Evolutionary conservation across 2,888 invertebrate species (phyloP), one percentile per base, ranked within the genome.

Genomic region (Exocentrus adspersus): DNA sequence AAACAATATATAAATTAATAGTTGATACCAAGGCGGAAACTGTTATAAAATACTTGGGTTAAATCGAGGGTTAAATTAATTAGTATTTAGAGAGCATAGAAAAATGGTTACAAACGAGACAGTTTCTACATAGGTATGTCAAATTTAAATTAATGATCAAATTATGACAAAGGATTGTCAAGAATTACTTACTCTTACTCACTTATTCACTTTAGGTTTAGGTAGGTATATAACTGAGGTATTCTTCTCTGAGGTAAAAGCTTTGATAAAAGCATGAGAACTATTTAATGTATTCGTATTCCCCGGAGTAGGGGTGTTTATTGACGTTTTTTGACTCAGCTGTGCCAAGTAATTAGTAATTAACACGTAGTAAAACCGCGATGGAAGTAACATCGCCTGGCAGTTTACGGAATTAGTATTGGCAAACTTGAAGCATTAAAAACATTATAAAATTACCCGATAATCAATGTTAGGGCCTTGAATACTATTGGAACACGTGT

Each of bases 1-100:
- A 14, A 68, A 41, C 54, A 59, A 62, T 61, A 59, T 51, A 32
- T 32, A 32, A 10, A 10, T 32, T n/a, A n/a, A n/a, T n/a, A n/a
- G n/a, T n/a, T n/a, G n/a, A n/a, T n/a, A n/a, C n/a, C n/a, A n/a
- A n/a, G n/a, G n/a, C n/a, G n/a, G n/a, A n/a, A n/a, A n/a, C n/a
- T n/a, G 28, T 28, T 24, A 24, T 42, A 5, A 17, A 46, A 17
- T 42, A 42, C 2, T 42, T 6, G 1, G 2, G n/a, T n/a, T n/a
- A n/a, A n/a, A n/a, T n/a, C n/a, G n/a, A 20, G 10, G 7, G 28
- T 28, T 6, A 28, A 28, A 28, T 7, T 4, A 6, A 28, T 28
- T 28, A 7, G 7, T 7, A 28, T 28, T 6, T 28, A n/a, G n/a
- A n/a, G 28, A 4, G 5, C 28, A 6, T 28, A 28, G 7, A 7